phyloP scores from a whole-genome alignment of 2,113 vertebrate genomes.

The Butastur rufipennis region DNA sequence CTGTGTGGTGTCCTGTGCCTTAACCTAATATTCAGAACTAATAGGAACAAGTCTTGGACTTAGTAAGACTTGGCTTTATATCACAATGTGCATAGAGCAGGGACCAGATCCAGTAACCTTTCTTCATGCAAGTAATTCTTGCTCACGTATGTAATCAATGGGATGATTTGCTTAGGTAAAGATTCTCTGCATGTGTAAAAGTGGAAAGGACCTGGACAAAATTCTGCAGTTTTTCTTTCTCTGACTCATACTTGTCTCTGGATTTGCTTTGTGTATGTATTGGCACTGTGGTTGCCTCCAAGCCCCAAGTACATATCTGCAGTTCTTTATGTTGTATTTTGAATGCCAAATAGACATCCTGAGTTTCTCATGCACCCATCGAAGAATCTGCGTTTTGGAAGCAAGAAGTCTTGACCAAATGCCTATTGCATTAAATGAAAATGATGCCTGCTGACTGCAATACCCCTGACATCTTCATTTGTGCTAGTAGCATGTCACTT shows the following conservation, averaged over 20 bases:
- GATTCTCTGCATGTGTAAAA: neutral
- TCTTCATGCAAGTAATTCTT: neutral
- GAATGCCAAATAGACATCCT: constrained; percentile 6
- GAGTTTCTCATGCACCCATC: neutral
- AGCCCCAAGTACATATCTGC: constrained; percentile 40
- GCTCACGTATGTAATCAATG: constrained; percentile 3
- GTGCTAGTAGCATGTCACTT: neutral
- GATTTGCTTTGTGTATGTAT: constrained; percentile 52
- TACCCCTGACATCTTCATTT: neutral
- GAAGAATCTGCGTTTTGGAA: neutral
- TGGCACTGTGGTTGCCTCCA: constrained; percentile 13
- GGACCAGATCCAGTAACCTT: constrained; percentile 20
- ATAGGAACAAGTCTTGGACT: neutral
- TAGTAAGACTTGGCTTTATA: neutral
- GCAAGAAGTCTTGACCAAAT: neutral
- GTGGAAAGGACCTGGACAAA: constrained; percentile 33
- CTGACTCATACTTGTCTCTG: constrained; percentile 57
- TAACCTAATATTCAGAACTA: constrained; percentile 2
- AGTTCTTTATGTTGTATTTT: constrained; percentile 18
- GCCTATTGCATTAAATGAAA: neutral
- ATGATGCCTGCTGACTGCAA: neutral
- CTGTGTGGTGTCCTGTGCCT: constrained; percentile 27
- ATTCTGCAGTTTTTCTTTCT: constrained; percentile 34
- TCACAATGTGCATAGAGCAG: neutral
- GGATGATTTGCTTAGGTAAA: constrained; percentile 27